phyloP scores from a whole-genome alignment of 30 jellyfish, hydroid and myxozoan species.

The Sanderia malayensis region DNA sequence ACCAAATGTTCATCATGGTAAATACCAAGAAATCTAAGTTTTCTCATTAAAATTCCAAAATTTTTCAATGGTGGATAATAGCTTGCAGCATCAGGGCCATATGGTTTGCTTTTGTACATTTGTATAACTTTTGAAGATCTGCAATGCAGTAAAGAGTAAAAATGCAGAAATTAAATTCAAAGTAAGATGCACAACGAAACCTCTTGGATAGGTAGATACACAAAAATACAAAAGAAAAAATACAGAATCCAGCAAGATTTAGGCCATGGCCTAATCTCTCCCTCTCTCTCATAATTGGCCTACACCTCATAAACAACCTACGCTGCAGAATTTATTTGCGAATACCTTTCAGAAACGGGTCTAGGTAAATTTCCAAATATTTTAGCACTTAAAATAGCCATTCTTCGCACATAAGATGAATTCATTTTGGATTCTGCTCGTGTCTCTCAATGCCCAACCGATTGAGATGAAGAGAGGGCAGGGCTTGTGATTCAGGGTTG shows the following conservation, averaged over 20 bases:
- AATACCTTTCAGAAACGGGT: conserved; percentile 85
- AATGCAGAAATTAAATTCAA: no score
- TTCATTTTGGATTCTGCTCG: conserved; percentile 33
- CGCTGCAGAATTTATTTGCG: neutral
- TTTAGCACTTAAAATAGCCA: conserved; percentile 95
- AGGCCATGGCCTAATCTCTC: neutral
- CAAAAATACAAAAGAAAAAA: neutral
- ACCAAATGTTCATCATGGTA: conserved; percentile 97
- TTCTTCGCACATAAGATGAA: conserved; percentile 73
- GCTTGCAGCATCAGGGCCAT: conserved; percentile 26
- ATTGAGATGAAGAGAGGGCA: no score
- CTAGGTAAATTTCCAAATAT: conserved; percentile 92
- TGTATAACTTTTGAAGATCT: conserved; percentile 82
- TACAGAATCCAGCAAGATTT: neutral
- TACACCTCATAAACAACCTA: no score
- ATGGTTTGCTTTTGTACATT: conserved; percentile 61
- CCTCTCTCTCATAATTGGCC: neutral
- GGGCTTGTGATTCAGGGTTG: no score
- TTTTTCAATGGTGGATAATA: conserved; percentile 85
- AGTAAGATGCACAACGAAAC: no score
- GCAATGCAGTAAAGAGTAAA: no score
- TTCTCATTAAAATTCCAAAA: conserved; percentile 66
- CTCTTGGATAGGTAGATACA: no score
- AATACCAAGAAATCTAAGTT: conserved; percentile 77
- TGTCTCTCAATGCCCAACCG: no score